Conservation (phyloP, 2,797 vertebrate genomes). For the Rousettus madagascariensis region DNA sequence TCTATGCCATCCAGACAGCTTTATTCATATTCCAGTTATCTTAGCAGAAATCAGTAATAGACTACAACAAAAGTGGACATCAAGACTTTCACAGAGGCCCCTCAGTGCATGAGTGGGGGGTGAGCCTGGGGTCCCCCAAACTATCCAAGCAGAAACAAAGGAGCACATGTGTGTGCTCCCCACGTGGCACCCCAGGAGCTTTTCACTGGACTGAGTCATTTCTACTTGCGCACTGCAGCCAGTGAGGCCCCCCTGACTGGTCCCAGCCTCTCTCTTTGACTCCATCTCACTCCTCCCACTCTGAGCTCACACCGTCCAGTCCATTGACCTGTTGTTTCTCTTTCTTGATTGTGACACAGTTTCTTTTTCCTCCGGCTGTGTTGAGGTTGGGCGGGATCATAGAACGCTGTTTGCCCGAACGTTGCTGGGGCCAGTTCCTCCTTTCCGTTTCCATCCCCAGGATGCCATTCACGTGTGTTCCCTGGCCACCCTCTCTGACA, state of each 20-base stretch:
- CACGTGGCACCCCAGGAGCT: background rate
- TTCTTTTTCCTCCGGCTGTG: background rate
- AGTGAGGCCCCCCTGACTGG: background rate
- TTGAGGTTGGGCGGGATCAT: background rate
- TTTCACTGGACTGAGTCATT: background rate
- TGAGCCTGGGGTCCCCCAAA: background rate
- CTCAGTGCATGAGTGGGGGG: background rate
- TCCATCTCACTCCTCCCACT: too few species aligned
- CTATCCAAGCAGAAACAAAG: background rate
- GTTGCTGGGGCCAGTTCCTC: background rate
- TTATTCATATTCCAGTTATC: background rate
- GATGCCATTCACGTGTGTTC: background rate
- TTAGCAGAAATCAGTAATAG: background rate
- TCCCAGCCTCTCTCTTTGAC: too few species aligned
- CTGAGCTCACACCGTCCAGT: background rate
- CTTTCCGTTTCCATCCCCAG: fast-evolving
- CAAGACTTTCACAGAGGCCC: background rate
- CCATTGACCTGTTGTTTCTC: background rate
- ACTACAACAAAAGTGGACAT: background rate
- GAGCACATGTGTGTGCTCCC: background rate
- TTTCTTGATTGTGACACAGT: background rate
- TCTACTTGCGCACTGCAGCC: background rate
- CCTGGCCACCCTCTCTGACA: background rate
- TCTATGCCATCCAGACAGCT: background rate
- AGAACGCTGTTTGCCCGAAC: fast-evolving